These are phyloP conservation scores for Lagocephalus sceleratus DNA, from an alignment of 2,797 vertebrate species.

Conservation along the genomic window DNA sequence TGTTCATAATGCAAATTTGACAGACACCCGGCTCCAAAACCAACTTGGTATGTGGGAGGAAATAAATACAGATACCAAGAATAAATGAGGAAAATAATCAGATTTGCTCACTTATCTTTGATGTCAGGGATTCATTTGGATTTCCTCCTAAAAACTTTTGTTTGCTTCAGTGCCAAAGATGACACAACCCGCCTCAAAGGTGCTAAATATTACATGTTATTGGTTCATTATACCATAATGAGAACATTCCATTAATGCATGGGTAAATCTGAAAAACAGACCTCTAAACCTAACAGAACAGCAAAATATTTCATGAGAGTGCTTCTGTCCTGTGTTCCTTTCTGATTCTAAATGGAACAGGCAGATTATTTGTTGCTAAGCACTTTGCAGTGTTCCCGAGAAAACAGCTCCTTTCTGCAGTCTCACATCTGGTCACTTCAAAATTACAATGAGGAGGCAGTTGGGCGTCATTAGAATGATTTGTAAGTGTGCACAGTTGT, in stretches of 20 bases:
- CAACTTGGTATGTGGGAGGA: slow-evolving; percentile 30
- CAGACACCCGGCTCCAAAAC: slow-evolving; percentile 26
- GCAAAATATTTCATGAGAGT: too few relatives aligned
- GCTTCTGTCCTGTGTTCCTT: neutral
- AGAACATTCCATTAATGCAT: too few relatives aligned
- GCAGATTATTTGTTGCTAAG: slow-evolving; percentile 1
- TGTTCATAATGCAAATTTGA: slow-evolving; percentile 43
- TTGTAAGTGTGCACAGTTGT: neutral
- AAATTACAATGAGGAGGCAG: slow-evolving; percentile 9
- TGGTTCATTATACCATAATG: too few relatives aligned
- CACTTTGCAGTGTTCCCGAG: slow-evolving; percentile 28
- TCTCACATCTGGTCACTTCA: slow-evolving; percentile 6
- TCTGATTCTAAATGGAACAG: slow-evolving; percentile 5
- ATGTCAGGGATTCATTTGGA: slow-evolving; percentile 13
- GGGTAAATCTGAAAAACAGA: too few relatives aligned
- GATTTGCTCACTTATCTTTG: slow-evolving; percentile 10
- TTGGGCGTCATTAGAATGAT: slow-evolving; percentile 1
- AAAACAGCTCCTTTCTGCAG: slow-evolving; percentile 4
- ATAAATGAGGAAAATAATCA: neutral
- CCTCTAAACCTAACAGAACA: too few relatives aligned
- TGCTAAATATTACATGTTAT: too few relatives aligned
- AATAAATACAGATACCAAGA: slow-evolving; percentile 20
- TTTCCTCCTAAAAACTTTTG: slow-evolving; percentile 7
- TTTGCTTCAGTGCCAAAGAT: neutral
- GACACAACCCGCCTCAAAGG: neutral